These are phyloP conservation scores for Saxicola maurus DNA, from an alignment of 2,797 vertebrate genomes.

Conservation along the genomic window DNA sequence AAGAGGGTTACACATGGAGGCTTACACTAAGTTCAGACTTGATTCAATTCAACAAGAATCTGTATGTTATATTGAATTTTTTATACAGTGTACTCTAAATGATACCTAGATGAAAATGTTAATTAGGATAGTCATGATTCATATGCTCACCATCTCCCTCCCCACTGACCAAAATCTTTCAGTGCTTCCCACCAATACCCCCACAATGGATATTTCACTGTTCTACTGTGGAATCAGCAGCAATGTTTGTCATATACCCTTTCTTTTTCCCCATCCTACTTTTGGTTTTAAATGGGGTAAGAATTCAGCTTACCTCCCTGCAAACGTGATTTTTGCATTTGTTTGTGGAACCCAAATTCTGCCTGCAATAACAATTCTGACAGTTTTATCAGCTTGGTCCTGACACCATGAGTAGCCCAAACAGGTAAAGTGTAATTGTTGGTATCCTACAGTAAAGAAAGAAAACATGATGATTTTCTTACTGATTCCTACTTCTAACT, in stretches of 20 bases:
- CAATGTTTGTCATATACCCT: background rate
- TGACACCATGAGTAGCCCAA: slow-evolving; percentile 79
- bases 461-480: background rate
- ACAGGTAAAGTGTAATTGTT: slow-evolving; percentile 84
- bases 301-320: slow-evolving; percentile 78
- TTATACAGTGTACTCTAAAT: background rate
- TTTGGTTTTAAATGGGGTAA: background rate
- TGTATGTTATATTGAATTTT: background rate
- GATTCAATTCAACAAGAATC: background rate
- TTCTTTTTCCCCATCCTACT: background rate
- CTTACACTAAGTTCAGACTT: background rate
- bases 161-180: background rate
- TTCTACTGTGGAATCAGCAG: background rate
- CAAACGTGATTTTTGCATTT: slow-evolving; percentile 81
- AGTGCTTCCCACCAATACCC: background rate
- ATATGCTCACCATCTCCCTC: background rate
- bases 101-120: background rate
- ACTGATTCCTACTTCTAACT: background rate
- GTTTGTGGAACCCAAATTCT: slow-evolving; percentile 78
- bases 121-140: background rate
- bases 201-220: background rate
- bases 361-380: slow-evolving; percentile 76
- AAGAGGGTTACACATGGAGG: background rate
- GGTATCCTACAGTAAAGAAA: slow-evolving; percentile 64
- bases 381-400: slow-evolving; percentile 78